Evolutionary conservation across 2,113 vertebrate genomes (phyloP).

Genomic region (Vidua chalybeata): DNA sequence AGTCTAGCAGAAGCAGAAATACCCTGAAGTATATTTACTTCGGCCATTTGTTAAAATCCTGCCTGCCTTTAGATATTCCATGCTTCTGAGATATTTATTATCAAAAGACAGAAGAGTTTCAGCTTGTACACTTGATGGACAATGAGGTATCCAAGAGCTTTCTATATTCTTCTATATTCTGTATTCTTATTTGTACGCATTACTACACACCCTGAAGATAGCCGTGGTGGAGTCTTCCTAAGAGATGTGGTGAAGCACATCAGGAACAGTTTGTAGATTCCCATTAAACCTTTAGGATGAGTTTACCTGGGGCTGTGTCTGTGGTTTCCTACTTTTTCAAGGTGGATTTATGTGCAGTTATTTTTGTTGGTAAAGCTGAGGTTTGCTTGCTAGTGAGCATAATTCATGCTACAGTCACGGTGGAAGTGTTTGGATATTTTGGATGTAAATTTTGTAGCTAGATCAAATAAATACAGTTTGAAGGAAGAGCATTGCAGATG

Average conservation of each 20-base stretch:
- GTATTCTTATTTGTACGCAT: background rate
- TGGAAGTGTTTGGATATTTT: background rate
- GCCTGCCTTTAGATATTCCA: background rate
- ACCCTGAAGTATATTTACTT: background rate
- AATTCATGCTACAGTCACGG: background rate
- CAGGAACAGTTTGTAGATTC: background rate
- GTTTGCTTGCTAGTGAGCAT: background rate
- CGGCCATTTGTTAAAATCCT: background rate
- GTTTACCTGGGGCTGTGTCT: background rate
- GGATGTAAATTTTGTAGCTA: background rate
- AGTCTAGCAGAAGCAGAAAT: background rate
- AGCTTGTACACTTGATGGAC: background rate
- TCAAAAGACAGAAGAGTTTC: background rate
- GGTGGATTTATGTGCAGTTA: background rate
- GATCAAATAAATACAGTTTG: background rate
- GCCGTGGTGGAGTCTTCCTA: background rate
- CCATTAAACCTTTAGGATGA: background rate
- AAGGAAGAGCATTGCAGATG: background rate
- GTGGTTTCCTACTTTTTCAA: background rate
- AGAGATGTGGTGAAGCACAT: background rate
- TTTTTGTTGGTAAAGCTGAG: background rate
- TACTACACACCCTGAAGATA: background rate
- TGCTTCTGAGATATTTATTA: background rate
- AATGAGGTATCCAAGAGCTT: background rate
- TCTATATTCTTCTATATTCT: background rate